Conservation (phyloP, 2,888 invertebrate species). For the Abscondita cerata region DNA sequence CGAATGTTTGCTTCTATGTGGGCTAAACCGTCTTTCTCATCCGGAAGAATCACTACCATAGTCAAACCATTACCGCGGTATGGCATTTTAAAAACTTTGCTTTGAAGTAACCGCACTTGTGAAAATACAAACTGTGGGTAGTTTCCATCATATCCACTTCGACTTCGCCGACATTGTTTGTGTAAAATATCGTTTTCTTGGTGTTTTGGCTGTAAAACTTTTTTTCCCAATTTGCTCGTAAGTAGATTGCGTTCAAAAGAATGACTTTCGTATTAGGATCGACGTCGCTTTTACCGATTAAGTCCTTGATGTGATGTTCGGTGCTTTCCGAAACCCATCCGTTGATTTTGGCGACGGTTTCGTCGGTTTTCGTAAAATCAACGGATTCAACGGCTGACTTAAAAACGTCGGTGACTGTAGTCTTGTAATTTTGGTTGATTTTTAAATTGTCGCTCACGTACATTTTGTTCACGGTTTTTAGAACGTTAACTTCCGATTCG, state of each 20-base stretch:
- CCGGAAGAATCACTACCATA: neutral
- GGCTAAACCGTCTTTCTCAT: neutral
- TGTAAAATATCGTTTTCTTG: neutral
- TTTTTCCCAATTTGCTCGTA: conserved; percentile 1
- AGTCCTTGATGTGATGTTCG: neutral
- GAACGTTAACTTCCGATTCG: neutral
- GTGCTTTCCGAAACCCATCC: neutral
- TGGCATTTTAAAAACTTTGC: neutral
- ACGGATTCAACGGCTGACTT: neutral
- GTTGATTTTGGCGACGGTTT: neutral
- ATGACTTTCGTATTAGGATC: neutral
- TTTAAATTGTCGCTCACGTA: neutral
- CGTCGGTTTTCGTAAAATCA: neutral
- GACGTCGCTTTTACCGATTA: neutral
- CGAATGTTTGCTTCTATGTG: neutral
- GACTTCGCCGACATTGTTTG: conserved; percentile 17
- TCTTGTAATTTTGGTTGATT: neutral
- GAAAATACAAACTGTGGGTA: neutral
- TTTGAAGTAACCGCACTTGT: neutral
- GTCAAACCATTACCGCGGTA: neutral
- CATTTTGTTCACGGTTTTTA: neutral
- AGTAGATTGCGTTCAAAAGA: neutral
- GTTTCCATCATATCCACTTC: neutral
- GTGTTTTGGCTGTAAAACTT: neutral
- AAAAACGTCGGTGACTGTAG: neutral